phyloP scores from a whole-genome alignment of 2,797 vertebrate species.

The Podargus strigoides region DNA sequence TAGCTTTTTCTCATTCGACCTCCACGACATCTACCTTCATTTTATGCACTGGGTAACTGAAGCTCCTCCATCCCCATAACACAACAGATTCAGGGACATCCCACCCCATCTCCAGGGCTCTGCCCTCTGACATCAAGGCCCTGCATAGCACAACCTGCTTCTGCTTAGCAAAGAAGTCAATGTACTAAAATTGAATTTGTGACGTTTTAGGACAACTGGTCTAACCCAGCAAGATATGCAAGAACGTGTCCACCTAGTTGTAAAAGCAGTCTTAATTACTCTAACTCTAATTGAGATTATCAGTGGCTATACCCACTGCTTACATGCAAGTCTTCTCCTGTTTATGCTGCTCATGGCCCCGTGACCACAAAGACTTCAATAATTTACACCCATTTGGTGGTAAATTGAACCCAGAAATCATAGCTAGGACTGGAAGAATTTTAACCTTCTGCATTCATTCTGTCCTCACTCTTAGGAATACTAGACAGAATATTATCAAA shows the following conservation, averaged over 20 bases:
- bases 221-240: background rate
- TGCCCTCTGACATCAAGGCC: background rate
- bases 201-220: background rate
- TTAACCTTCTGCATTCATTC: background rate
- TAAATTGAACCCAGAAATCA: background rate
- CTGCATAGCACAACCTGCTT: background rate
- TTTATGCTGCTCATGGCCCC: background rate
- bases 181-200: background rate
- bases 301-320: background rate
- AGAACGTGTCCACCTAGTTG: background rate
- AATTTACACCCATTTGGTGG: background rate
- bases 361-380: background rate
- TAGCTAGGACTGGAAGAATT: background rate
- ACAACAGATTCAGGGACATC: no score
- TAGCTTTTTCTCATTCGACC: background rate
- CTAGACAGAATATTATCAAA: background rate
- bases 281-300: background rate
- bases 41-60: background rate
- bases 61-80: background rate
- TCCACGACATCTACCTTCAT: background rate
- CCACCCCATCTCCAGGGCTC: fast-evolving
- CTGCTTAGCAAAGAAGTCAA: background rate
- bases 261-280: background rate
- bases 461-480: background rate
- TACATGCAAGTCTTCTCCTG: background rate